These are phyloP conservation scores for Tethea ocularis DNA, from an alignment of 2,888 invertebrate species.

Conservation along the genomic window DNA sequence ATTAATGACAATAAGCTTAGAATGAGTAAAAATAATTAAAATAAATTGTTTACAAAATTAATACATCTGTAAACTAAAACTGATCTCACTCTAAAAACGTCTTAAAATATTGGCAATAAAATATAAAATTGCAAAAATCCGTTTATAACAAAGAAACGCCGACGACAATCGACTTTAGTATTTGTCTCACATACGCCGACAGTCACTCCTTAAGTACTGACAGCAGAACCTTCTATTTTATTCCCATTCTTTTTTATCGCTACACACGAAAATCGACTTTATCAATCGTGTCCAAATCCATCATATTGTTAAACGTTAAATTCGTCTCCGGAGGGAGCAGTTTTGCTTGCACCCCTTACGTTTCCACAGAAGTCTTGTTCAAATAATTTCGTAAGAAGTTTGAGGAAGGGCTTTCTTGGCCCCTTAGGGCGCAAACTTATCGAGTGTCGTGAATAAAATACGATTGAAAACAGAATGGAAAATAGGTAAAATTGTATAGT, in stretches of 20 bases:
- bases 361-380: conserved; percentile 54
- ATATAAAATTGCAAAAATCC: neutral
- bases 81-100: neutral
- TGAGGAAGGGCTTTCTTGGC: conserved; percentile 64
- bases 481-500: conserved; percentile 32
- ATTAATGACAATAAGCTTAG: too few species aligned
- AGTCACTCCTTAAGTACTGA: conserved; percentile 33
- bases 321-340: conserved; percentile 41
- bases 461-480: conserved; percentile 38
- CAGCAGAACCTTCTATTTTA: conserved; percentile 32
- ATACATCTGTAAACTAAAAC: neutral
- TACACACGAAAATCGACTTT: conserved; percentile 47
- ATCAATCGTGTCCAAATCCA: conserved; percentile 39
- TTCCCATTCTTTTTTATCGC: conserved; percentile 31
- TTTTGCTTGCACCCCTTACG: conserved; percentile 47
- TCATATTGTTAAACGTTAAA: conserved; percentile 37
- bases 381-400: conserved; percentile 79
- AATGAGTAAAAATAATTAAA: too few species aligned
- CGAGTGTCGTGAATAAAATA: conserved; percentile 51
- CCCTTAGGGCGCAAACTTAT: conserved; percentile 68
- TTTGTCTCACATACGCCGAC: conserved; percentile 33
- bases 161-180: conserved; percentile 15
- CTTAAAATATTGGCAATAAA: neutral
- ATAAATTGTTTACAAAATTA: neutral
- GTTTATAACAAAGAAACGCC: neutral